Conservation (phyloP, 2,888 invertebrate species). For the Eupithecia insigniata region DNA sequence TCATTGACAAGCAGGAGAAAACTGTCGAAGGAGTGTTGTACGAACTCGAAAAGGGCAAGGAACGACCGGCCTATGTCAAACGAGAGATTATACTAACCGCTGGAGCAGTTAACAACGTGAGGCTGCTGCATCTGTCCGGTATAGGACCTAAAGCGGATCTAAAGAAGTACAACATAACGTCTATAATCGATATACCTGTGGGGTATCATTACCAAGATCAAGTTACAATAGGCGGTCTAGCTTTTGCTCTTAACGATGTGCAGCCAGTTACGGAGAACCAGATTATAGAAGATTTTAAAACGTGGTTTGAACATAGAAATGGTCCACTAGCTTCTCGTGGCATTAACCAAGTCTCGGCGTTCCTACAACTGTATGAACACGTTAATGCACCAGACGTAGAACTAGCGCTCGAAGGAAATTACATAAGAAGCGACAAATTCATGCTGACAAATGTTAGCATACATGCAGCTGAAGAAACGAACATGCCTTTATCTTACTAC, state of each 20-base stretch:
- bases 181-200: slow-evolving; percentile 69
- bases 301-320: slow-evolving; percentile 73
- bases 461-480: slow-evolving; percentile 71
- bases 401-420: slow-evolving; percentile 74
- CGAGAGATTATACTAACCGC: slow-evolving; percentile 73
- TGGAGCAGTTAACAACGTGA: slow-evolving; percentile 79
- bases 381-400: slow-evolving; percentile 77
- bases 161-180: slow-evolving; percentile 69
- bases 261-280: slow-evolving; percentile 64
- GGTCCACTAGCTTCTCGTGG: slow-evolving; percentile 77
- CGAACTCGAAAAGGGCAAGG: slow-evolving; percentile 74
- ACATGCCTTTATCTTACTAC: slow-evolving; percentile 73
- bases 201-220: slow-evolving; percentile 79
- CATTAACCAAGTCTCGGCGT: slow-evolving; percentile 77
- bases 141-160: slow-evolving; percentile 72
- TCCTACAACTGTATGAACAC: slow-evolving; percentile 75
- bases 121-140: slow-evolving; percentile 74
- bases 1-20: slow-evolving; percentile 71
- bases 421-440: slow-evolving; percentile 77
- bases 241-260: slow-evolving; percentile 70
- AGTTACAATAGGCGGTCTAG: slow-evolving; percentile 75
- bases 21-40: slow-evolving; percentile 73
- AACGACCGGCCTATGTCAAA: slow-evolving; percentile 71
- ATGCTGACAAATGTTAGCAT: slow-evolving; percentile 77
- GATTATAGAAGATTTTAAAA: slow-evolving; percentile 75